Percentiles rank a stretch among this genome's conserved stretches.
Conservation (phyloP, 2,113 vertebrate genomes). For the Menidia beryllina region DNA sequence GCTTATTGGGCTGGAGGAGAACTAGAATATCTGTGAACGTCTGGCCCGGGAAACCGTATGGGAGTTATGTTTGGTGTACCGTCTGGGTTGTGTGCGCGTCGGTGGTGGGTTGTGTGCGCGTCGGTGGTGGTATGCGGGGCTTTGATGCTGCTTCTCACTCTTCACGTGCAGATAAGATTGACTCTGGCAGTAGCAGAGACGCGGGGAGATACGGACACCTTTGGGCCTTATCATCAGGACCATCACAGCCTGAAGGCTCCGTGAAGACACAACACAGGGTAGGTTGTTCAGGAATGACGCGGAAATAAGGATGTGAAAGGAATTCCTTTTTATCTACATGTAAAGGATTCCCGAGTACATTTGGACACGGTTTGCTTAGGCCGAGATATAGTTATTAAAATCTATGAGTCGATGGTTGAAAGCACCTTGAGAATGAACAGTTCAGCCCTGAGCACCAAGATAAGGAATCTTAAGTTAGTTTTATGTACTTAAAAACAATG, state of each 20-base stretch:
- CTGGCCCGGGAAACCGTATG: neutral
- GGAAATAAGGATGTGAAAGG: neutral
- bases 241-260: constrained; percentile 58
- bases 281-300: constrained; percentile 31
- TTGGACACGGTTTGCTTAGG: neutral
- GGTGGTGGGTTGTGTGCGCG: constrained; percentile 30
- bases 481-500: too few species aligned
- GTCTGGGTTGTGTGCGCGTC: constrained; percentile 16
- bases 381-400: neutral
- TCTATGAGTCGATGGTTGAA: neutral
- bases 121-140: constrained; percentile 46
- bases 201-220: constrained; percentile 70
- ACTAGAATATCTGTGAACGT: neutral
- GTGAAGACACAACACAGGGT: constrained; percentile 76
- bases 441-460: neutral
- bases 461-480: neutral
- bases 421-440: neutral
- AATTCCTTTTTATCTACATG: neutral
- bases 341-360: neutral
- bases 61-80: neutral
- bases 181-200: constrained; percentile 55
- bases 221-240: constrained; percentile 62
- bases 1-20: neutral
- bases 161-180: constrained; percentile 72
- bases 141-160: constrained; percentile 77